These are phyloP conservation scores for Elgaria multicarinata DNA, from an alignment of 2,113 vertebrate species.

Conservation along the genomic window DNA sequence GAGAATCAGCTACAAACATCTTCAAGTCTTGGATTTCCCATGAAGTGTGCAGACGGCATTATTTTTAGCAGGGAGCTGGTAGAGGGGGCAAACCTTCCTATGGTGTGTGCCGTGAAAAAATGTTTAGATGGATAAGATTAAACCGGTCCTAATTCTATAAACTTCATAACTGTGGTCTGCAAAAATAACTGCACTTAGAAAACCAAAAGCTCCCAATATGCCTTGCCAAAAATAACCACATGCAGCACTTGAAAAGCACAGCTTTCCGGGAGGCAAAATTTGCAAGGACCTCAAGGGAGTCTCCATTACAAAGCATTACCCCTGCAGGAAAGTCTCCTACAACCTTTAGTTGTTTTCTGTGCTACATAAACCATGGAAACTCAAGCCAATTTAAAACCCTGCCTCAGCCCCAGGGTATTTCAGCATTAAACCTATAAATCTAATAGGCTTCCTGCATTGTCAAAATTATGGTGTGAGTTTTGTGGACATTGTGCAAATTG, in stretches of 20 bases:
- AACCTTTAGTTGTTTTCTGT: constrained; percentile 45
- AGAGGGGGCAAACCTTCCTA: not conserved
- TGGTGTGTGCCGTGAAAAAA: accelerated
- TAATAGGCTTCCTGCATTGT: constrained; percentile 19
- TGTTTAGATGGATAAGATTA: not conserved
- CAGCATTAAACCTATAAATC: constrained; percentile 36
- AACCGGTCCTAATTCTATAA: constrained; percentile 39
- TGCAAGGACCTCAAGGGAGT: constrained; percentile 43
- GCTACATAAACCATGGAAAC: not conserved
- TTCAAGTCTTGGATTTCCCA: not conserved
- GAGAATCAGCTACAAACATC: constrained; percentile 44
- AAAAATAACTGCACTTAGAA: constrained; percentile 59
- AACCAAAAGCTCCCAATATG: constrained; percentile 52
- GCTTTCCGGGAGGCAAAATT: constrained; percentile 55
- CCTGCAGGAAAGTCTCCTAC: constrained; percentile 29
- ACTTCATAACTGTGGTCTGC: constrained; percentile 42
- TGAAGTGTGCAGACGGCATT: constrained; percentile 36
- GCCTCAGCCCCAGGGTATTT: constrained; percentile 30
- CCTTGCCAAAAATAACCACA: constrained; percentile 63
- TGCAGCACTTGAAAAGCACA: constrained; percentile 53
- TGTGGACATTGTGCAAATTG: constrained; percentile 4
- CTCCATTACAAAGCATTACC: constrained; percentile 14
- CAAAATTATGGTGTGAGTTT: constrained; percentile 31
- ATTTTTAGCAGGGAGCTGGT: constrained; percentile 47
- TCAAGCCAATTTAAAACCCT: constrained; percentile 12